These are phyloP conservation scores for Siderastrea siderea DNA, from an alignment of 92 coral and sea anemone genomes.

Conservation along the genomic window DNA sequence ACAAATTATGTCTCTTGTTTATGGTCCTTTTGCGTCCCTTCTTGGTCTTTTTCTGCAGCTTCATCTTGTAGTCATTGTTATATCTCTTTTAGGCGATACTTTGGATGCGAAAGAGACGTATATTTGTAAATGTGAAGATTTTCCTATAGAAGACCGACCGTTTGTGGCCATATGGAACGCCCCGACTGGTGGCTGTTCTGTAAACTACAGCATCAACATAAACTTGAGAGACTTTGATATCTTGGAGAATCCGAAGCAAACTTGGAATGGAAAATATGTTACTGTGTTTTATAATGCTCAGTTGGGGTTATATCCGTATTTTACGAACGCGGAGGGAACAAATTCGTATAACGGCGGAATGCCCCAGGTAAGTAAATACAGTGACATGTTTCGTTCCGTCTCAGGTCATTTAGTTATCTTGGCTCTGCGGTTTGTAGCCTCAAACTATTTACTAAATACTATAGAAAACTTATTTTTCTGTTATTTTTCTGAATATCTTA, in stretches of 20 bases:
- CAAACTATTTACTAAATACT: neutral
- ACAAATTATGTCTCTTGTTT: constrained; percentile 31
- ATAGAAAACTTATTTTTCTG: neutral
- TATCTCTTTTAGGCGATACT: constrained; percentile 6
- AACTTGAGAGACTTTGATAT: constrained; percentile 89
- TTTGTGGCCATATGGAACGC: constrained; percentile 98
- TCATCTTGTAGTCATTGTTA: neutral
- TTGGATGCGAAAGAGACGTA: constrained; percentile 52
- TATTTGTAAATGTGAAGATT: constrained; percentile 86
- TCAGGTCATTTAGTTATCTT: constrained; percentile 17
- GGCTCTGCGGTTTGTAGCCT: neutral
- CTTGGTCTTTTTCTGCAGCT: constrained; percentile 16
- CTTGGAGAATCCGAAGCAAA: constrained; percentile 86
- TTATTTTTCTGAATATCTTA: neutral
- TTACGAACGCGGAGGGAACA: constrained; percentile 71
- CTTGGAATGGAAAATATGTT: constrained; percentile 94
- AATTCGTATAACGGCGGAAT: constrained; percentile 90
- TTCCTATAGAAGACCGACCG: constrained; percentile 82
- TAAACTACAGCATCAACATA: constrained; percentile 87
- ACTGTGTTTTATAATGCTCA: constrained; percentile 97
- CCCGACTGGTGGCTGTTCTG: constrained; percentile 96
- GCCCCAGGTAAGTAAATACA: constrained; percentile 85
- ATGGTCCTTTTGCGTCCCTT: constrained; percentile 25
- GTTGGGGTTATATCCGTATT: constrained; percentile 94
- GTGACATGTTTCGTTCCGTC: neutral